Conservation (phyloP, 2,888 invertebrate species). For the Synergus japonicus region DNA sequence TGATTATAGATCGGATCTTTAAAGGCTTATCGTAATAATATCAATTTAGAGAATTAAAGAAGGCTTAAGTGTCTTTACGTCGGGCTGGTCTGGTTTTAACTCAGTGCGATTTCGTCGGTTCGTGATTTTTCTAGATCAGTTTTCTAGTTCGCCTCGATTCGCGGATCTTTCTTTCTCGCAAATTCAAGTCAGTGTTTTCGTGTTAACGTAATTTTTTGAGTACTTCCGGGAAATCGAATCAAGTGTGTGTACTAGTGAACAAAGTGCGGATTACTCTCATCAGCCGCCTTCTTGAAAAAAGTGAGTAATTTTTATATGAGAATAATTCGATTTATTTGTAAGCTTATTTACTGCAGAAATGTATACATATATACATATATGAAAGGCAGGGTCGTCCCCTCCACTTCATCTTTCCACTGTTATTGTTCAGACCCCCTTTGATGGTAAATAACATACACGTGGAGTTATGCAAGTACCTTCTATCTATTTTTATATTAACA, state of each 20-base stretch:
- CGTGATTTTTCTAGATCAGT: neutral
- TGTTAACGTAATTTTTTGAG: neutral
- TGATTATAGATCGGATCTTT: neutral
- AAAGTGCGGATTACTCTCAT: slow-evolving; percentile 61
- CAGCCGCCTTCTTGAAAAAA: slow-evolving; percentile 60
- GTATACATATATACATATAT: neutral
- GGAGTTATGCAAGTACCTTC: slow-evolving; percentile 27
- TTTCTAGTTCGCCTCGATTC: slow-evolving; percentile 37
- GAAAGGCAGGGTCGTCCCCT: neutral
- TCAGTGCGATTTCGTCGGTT: neutral
- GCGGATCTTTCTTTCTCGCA: neutral
- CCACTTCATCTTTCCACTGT: neutral
- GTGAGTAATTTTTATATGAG: slow-evolving; percentile 60
- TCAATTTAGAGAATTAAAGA: neutral
- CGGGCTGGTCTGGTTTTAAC: neutral
- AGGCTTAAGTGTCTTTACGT: neutral
- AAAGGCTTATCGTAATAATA: neutral
- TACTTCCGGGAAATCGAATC: slow-evolving; percentile 12
- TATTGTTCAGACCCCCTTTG: neutral
- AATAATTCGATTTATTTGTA: neutral
- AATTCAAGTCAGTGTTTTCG: neutral
- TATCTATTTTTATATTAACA: slow-evolving; percentile 6
- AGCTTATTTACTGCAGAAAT: neutral
- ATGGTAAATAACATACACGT: slow-evolving; percentile 42
- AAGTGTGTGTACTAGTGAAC: slow-evolving; percentile 56